phyloP scores from a whole-genome alignment of 2,888 invertebrate species.

The Shargacucullia verbasci region DNA sequence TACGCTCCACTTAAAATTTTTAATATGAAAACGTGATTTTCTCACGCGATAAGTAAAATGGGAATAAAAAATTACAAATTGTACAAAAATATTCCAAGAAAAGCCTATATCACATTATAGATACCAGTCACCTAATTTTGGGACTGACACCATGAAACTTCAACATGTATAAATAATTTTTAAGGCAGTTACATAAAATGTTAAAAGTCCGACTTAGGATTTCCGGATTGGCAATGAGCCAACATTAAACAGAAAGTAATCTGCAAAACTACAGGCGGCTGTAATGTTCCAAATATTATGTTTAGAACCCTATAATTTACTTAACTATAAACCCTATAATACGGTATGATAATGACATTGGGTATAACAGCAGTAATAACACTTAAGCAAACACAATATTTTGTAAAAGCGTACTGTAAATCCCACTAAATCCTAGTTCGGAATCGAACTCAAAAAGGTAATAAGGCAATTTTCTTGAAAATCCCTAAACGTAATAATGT shows the following conservation, averaged over 20 bases:
- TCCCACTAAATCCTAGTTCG: slow-evolving; percentile 80
- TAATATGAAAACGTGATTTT: slow-evolving; percentile 19
- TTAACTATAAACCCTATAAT: slow-evolving; percentile 29
- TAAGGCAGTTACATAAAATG: slow-evolving; percentile 31
- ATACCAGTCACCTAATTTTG: slow-evolving; percentile 25
- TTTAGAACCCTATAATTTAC: slow-evolving; percentile 31
- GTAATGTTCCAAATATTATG: slow-evolving; percentile 33
- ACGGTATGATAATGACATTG: slow-evolving; percentile 41
- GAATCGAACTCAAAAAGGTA: slow-evolving; percentile 85
- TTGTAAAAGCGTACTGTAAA: slow-evolving; percentile 70
- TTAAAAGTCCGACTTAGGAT: slow-evolving; percentile 37
- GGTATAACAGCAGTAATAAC: slow-evolving; percentile 50
- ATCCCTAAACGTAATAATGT: slow-evolving; percentile 88
- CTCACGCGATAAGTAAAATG: slow-evolving; percentile 18
- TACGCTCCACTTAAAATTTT: too few relatives aligned
- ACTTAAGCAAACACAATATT: slow-evolving; percentile 66
- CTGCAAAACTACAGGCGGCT: slow-evolving; percentile 38
- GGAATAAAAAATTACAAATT: slow-evolving; percentile 16
- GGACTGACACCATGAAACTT: slow-evolving; percentile 35
- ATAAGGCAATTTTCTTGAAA: slow-evolving; percentile 88
- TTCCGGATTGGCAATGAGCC: slow-evolving; percentile 45
- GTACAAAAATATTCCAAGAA: slow-evolving; percentile 4
- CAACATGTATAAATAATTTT: slow-evolving; percentile 43
- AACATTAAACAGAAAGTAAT: slow-evolving; percentile 41
- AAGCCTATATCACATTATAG: slow-evolving; percentile 17